A percentile compares a stretch with the other conserved stretches of the same genome.
These are phyloP conservation scores for Alces alces DNA, from an alignment of 2,113 vertebrate genomes.

Conservation along the genomic window DNA sequence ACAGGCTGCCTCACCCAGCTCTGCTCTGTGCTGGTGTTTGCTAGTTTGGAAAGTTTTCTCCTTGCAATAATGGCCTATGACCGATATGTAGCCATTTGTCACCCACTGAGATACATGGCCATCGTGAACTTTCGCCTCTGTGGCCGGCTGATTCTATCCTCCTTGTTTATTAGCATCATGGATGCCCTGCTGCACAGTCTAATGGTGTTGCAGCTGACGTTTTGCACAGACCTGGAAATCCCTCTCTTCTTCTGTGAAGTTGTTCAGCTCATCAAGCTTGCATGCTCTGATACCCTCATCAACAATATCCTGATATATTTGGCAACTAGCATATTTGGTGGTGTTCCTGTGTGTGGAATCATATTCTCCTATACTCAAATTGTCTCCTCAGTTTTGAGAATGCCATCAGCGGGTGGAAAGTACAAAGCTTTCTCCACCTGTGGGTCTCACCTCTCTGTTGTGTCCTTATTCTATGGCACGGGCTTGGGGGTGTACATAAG, in stretches of 20 bases:
- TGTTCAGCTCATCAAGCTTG: slow-evolving; percentile 9
- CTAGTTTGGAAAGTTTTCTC: not conserved
- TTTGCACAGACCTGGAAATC: not conserved
- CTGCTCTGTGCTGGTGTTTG: not conserved
- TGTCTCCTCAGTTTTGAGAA: slow-evolving; percentile 8
- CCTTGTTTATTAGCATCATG: not conserved
- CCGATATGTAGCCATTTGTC: slow-evolving; percentile 34
- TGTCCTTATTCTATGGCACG: slow-evolving; percentile 48
- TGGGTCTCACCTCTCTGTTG: slow-evolving; percentile 46
- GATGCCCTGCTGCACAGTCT: not conserved
- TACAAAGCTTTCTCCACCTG: slow-evolving; percentile 52
- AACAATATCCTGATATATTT: slow-evolving; percentile 21
- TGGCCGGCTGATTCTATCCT: not conserved
- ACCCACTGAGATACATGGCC: not conserved
- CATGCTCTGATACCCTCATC: slow-evolving; percentile 34
- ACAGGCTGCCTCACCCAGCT: not conserved
- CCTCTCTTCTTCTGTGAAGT: slow-evolving; percentile 55
- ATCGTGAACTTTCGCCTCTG: not conserved
- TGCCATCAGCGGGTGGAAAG: not conserved
- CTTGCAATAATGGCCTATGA: slow-evolving; percentile 30
- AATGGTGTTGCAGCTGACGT: not conserved
- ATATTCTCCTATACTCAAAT: slow-evolving; percentile 36
- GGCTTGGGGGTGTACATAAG: slow-evolving; percentile 34
- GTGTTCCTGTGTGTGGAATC: not conserved
- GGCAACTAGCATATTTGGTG: not conserved